phyloP scores from a whole-genome alignment of 2,888 invertebrate genomes.

The Sarcophaga carnaria region DNA sequence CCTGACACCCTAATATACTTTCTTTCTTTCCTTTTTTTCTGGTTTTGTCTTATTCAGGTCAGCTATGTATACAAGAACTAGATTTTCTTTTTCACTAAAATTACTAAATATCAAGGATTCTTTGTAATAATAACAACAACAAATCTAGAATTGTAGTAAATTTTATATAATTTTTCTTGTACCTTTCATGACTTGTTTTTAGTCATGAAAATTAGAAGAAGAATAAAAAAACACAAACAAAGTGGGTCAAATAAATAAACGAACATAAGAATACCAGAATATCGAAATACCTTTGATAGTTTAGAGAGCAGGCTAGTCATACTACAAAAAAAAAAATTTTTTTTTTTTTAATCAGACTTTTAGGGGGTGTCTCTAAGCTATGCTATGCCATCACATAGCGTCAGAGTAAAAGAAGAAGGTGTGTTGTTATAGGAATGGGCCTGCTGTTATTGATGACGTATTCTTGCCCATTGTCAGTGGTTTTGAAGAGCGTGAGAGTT shows the following conservation, averaged over 20 bases:
- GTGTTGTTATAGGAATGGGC: not conserved
- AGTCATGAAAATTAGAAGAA: not conserved
- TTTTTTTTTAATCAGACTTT: no score
- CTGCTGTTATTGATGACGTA: conserved; percentile 24
- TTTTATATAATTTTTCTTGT: not conserved
- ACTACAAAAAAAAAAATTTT: no score
- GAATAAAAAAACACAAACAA: conserved; percentile 4
- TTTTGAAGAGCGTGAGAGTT: not conserved
- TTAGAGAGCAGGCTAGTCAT: no score
- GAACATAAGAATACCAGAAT: no score
- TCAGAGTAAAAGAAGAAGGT: no score
- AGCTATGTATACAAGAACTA: not conserved
- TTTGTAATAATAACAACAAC: not conserved
- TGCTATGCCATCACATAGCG: no score
- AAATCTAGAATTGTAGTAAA: conserved; percentile 14
- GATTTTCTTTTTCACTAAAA: conserved; percentile 8
- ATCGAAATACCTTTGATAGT: no score
- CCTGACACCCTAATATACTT: conserved; percentile 63
- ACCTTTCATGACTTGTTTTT: not conserved
- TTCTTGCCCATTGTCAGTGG: not conserved
- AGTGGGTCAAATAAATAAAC: conserved; percentile 31
- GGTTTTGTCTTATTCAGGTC: conserved; percentile 4
- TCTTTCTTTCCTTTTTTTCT: conserved; percentile 20
- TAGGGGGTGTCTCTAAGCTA: no score
- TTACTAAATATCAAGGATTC: conserved; percentile 53